phyloP scores from a whole-genome alignment of 2,113 vertebrate species.

The Seriola rivoliana region DNA sequence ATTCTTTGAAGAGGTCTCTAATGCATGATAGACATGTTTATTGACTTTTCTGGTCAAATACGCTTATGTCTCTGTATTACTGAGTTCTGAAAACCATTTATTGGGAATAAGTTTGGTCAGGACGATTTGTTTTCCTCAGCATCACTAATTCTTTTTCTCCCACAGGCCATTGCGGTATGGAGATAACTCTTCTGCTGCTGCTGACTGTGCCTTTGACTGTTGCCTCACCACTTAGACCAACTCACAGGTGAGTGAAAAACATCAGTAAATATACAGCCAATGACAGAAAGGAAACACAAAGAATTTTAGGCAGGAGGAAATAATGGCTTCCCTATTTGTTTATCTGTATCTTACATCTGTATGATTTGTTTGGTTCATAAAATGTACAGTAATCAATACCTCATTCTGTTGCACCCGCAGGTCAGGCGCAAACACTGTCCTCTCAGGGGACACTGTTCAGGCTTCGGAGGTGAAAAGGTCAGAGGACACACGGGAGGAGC shows the following conservation, averaged over 20 bases:
- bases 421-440: constrained; percentile 38
- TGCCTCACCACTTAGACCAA: constrained; percentile 68
- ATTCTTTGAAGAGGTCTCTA: neutral
- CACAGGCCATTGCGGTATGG: constrained; percentile 77
- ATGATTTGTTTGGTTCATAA: neutral
- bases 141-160: constrained; percentile 8
- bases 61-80: neutral
- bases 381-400: constrained; percentile 12
- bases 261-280: neutral
- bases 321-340: neutral
- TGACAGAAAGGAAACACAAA: neutral
- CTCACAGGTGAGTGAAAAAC: constrained; percentile 66
- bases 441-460: constrained; percentile 38
- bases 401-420: constrained; percentile 54
- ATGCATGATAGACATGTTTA: neutral
- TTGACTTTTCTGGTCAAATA: neutral
- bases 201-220: constrained; percentile 70
- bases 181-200: constrained; percentile 78
- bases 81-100: neutral
- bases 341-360: neutral
- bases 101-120: neutral
- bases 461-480: constrained; percentile 27
- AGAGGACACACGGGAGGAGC: constrained; percentile 36
- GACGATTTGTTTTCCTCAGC: neutral
- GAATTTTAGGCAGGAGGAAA: neutral